phyloP scores from a whole-genome alignment of 2,797 vertebrate species.

The Syngnathus rostellatus region DNA sequence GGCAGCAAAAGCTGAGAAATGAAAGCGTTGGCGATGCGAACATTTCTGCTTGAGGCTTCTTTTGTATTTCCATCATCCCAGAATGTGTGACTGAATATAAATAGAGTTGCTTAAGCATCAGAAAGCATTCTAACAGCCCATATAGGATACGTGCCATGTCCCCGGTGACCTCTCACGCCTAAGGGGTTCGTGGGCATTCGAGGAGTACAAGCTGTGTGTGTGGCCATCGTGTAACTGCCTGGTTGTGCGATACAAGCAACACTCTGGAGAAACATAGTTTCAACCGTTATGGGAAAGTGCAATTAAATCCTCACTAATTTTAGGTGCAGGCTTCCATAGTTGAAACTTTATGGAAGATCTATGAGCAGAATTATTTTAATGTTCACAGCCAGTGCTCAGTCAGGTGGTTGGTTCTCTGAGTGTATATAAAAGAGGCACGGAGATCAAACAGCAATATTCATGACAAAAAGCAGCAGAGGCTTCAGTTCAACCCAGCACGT shows the following conservation, averaged over 20 bases:
- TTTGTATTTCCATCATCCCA: slow-evolving; percentile 44
- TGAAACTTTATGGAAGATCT: not conserved
- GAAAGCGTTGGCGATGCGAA: slow-evolving; percentile 33
- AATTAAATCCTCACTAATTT: not conserved
- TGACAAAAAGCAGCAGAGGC: slow-evolving; percentile 23
- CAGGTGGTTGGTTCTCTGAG: slow-evolving; percentile 24
- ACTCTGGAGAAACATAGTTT: not conserved
- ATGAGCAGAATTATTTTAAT: slow-evolving; percentile 17
- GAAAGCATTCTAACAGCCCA: slow-evolving; percentile 22
- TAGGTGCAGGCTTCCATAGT: not conserved
- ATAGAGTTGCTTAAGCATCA: slow-evolving; percentile 51
- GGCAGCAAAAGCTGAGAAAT: slow-evolving; percentile 19
- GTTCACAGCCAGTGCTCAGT: slow-evolving; percentile 12
- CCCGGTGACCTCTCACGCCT: slow-evolving; percentile 32
- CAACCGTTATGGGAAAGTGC: no score
- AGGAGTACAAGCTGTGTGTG: not conserved
- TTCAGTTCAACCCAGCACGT: slow-evolving; percentile 21
- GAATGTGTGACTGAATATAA: slow-evolving; percentile 51
- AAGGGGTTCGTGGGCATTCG: not conserved
- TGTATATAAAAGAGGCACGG: slow-evolving; percentile 17
- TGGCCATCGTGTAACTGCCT: not conserved
- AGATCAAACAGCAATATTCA: slow-evolving; percentile 59
- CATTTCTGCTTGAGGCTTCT: slow-evolving; percentile 51
- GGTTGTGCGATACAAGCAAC: not conserved
- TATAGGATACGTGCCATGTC: slow-evolving; percentile 15